Conservation (phyloP, 2,888 invertebrate genomes). For the Nephrotoma guestfalica region DNA sequence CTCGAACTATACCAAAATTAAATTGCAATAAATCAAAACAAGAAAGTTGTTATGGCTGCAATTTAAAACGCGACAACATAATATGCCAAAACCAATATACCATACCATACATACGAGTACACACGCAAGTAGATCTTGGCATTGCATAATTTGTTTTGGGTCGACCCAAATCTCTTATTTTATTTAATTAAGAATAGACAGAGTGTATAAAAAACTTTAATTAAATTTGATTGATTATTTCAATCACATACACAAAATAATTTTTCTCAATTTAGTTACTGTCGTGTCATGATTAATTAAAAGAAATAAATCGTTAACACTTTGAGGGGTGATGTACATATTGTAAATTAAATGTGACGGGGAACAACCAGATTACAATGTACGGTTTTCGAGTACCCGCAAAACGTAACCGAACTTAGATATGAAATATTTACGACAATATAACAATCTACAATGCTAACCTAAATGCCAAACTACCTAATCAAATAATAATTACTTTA, state of each 20-base stretch:
- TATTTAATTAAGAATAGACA: background rate
- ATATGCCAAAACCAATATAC: background rate
- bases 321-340: background rate
- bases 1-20: background rate
- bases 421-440: no score
- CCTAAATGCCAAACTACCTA: no score
- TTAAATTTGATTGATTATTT: background rate
- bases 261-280: background rate
- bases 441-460: no score
- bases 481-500: no score
- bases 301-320: background rate
- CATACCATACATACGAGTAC: no score
- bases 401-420: no score
- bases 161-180: background rate
- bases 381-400: no score
- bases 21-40: background rate
- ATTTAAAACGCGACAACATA: background rate
- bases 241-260: background rate
- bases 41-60: background rate
- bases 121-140: background rate
- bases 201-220: background rate
- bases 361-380: no score
- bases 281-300: background rate
- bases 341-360: no score
- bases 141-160: background rate